Evolutionary conservation across 2,113 vertebrate species (phyloP).

Genomic region (Gymnorhina tibicen): DNA sequence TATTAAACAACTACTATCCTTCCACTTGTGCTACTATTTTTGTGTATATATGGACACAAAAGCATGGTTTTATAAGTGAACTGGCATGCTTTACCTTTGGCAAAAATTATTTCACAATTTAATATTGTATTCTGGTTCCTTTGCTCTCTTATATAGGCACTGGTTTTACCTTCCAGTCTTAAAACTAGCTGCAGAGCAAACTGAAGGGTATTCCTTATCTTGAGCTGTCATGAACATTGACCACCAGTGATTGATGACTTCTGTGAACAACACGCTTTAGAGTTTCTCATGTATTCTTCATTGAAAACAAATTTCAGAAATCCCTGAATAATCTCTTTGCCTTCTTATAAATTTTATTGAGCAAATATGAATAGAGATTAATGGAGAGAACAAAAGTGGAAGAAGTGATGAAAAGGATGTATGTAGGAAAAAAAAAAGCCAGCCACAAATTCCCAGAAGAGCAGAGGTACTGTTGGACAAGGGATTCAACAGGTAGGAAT

Average conservation of each 20-base stretch:
- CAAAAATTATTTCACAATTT: neutral
- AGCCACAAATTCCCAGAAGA: neutral
- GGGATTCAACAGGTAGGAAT: neutral
- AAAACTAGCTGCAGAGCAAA: neutral
- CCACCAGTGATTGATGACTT: neutral
- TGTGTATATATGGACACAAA: neutral
- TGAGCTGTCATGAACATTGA: neutral
- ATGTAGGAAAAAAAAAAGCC: neutral
- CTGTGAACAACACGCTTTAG: neutral
- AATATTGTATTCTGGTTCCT: neutral
- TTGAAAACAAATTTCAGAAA: neutral
- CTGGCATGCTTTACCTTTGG: neutral
- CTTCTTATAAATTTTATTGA: neutral
- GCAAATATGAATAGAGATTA: neutral
- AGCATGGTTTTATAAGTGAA: neutral
- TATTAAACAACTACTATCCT: neutral
- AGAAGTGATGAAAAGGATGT: neutral
- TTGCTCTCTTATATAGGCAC: neutral
- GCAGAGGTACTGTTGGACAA: neutral
- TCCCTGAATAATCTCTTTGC: neutral
- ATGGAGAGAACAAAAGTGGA: neutral
- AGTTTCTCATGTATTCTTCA: neutral
- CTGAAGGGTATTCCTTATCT: neutral
- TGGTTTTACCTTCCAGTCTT: neutral
- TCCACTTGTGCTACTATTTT: neutral